A percentile compares a stretch with the other conserved stretches of the same genome.
phyloP scores from a whole-genome alignment of 2,797 vertebrate genomes.

The Pampus argenteus region DNA sequence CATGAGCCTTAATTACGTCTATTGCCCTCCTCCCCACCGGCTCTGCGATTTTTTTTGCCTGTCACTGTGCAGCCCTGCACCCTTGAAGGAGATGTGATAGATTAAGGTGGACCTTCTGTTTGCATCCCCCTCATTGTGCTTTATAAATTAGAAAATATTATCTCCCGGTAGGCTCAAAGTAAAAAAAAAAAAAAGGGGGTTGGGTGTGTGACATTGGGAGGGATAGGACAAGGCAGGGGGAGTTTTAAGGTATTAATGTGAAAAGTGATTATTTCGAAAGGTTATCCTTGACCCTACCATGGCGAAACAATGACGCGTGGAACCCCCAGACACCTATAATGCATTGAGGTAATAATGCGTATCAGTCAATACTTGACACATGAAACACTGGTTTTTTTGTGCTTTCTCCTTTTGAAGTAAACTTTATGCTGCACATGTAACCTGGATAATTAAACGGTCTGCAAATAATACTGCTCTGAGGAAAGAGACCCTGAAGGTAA shows the following conservation, averaged over 20 bases:
- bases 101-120: slow-evolving; percentile 94
- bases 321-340: slow-evolving; percentile 62
- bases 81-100: slow-evolving; percentile 89
- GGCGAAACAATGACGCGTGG: slow-evolving; percentile 52
- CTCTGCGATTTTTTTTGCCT: slow-evolving; percentile 89
- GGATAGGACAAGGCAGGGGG: slow-evolving; percentile 54
- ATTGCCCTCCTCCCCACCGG: slow-evolving; percentile 83
- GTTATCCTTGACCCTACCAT: slow-evolving; percentile 77
- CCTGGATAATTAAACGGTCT: background rate
- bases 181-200: slow-evolving; percentile 27
- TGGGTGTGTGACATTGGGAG: slow-evolving; percentile 74
- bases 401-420: background rate
- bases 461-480: background rate
- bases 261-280: slow-evolving; percentile 82
- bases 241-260: slow-evolving; percentile 63
- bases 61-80: slow-evolving; percentile 84
- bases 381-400: slow-evolving; percentile 12
- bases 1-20: slow-evolving; percentile 94
- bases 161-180: slow-evolving; percentile 81
- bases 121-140: slow-evolving; percentile 84
- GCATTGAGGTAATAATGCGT: slow-evolving; percentile 38
- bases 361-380: slow-evolving; percentile 39
- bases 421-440: background rate
- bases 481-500: background rate
- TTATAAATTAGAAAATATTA: slow-evolving; percentile 90